phyloP scores from a whole-genome alignment of 1,140 invertebrate genomes.

The Acyrthosiphon pisum region DNA sequence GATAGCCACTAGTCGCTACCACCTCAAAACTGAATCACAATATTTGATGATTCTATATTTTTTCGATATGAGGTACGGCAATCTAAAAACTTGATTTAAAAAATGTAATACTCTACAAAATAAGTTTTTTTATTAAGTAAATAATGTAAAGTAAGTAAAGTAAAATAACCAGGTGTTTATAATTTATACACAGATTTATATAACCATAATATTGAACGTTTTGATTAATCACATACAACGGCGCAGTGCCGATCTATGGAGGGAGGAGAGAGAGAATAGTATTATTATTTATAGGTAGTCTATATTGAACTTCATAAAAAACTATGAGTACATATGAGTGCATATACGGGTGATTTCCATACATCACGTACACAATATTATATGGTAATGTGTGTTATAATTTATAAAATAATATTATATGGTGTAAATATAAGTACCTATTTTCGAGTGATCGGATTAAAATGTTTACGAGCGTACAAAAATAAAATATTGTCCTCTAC shows the following conservation, averaged over 20 bases:
- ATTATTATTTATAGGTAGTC: neutral
- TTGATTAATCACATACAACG: neutral
- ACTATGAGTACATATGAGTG: neutral
- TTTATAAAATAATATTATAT: neutral
- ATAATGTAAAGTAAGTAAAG: no score
- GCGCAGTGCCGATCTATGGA: neutral
- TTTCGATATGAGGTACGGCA: neutral
- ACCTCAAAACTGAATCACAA: neutral
- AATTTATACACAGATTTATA: neutral
- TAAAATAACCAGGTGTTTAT: neutral
- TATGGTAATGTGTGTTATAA: no score
- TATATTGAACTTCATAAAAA: neutral
- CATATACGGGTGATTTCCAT: neutral
- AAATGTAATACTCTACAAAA: neutral
- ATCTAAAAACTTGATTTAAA: neutral
- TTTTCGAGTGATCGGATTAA: neutral
- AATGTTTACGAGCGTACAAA: neutral
- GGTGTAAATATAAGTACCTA: neutral
- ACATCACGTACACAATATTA: neutral
- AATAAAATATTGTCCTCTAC: constrained; percentile 30
- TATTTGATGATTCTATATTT: neutral
- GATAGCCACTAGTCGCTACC: neutral
- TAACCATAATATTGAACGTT: neutral
- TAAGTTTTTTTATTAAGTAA: no score
- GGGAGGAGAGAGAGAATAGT: no score